Base-by-base conservation (phyloP, 2,113 vertebrate species). In the Apeltes quadracus region DNA sequence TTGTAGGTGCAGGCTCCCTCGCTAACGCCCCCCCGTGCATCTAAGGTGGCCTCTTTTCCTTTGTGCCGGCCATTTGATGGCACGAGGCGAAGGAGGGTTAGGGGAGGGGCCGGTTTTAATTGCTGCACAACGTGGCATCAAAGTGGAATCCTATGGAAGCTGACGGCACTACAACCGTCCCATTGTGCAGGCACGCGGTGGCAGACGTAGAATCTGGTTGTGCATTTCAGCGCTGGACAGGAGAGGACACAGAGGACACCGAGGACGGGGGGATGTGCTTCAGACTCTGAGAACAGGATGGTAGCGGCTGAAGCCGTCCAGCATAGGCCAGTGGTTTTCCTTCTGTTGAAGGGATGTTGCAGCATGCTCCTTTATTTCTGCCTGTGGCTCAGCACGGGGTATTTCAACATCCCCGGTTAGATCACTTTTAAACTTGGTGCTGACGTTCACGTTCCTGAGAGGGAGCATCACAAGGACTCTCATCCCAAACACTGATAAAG, bases 81-180 rank as follows among this genome's bases (percentile, higher is more conserved):
- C 68, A 69, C 57, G 70, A 29, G 43, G 71, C 38, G 22, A 56
- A 55, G 66, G 15, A 0, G 23, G 27, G 64, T 15, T 48, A 66
- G 55, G 68, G 64, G 72, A 69, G 66, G 69, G 68, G 81, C 48
- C 84, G 88, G 70, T 87, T 86, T 71, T 74, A 32, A 63, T 58
- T 75, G 22, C 70, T 56, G 38, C 57, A 59, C 39, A 58, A 66
- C 18, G 0, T 50, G 73, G 61, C 81, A 88, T 91, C 72, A 22
- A 77, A 91, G 92, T 87, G 90, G 72, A 61, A 65, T 85, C 77
- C 90, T 84, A 88, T 89, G 69, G 71, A 82, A 84, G 80, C 77
- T 34, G 46, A 43, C 82, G 29, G 29, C 29, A 29, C 2, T 29
- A 29, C 2, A 29, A 29, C 2, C 2, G 5, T 3, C 29, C 2